Conservation (phyloP, 2,113 vertebrate species). For the Tachuris rubrigastra region DNA sequence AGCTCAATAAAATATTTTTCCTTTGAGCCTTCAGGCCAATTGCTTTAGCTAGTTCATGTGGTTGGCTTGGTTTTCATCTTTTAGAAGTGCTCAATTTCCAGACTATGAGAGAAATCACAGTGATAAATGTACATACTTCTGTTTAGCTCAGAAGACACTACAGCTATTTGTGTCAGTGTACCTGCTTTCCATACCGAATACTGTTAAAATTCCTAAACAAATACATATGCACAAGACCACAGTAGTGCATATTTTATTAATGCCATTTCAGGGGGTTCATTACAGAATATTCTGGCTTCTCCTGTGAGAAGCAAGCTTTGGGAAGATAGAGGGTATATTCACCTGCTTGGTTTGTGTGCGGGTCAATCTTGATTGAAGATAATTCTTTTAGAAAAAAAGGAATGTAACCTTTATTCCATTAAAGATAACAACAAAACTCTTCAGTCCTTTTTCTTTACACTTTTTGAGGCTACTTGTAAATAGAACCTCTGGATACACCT, state of each 20-base stretch:
- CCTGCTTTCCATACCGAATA: neutral
- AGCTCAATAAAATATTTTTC: neutral
- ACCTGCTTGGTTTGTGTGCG: neutral
- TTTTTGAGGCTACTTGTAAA: neutral
- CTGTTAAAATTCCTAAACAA: neutral
- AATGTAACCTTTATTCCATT: neutral
- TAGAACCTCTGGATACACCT: neutral
- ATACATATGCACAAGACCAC: neutral
- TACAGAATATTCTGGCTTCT: neutral
- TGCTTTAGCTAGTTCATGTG: neutral
- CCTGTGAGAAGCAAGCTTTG: neutral
- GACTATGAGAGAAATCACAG: neutral
- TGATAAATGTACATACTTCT: neutral
- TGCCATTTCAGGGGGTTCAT: neutral
- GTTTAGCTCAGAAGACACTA: neutral
- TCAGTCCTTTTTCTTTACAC: neutral
- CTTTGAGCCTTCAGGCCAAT: neutral
- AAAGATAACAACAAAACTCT: neutral
- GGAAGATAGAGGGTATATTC: neutral
- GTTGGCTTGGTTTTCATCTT: neutral
- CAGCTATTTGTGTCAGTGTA: neutral
- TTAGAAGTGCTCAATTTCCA: neutral
- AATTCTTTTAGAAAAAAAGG: neutral
- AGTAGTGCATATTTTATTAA: neutral
- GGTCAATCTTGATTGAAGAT: neutral